Evolutionary conservation across 1,140 invertebrate genomes (phyloP), one percentile per base, ranked within the genome.

Genomic region (Lepidurus packardi): DNA sequence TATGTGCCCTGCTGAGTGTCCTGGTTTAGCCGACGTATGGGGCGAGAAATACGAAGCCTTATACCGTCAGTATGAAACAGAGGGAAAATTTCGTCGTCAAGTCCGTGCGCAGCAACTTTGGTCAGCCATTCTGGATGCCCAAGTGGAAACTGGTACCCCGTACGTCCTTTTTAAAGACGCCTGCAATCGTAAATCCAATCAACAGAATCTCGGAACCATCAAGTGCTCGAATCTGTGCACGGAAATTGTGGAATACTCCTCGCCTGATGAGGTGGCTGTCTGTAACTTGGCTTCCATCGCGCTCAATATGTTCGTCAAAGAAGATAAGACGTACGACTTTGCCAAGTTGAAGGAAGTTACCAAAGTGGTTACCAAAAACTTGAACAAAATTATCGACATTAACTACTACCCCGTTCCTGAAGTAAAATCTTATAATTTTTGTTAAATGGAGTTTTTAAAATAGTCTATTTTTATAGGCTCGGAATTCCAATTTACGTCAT

Each of bases 91-190:
- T 82, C 89, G 91, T 73, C 89, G 89, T 79, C 90, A 92, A 83
- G 89, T 99, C 3, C 89, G 90, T 81, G 98, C 98, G 0, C 93
- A 96, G 84, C 86, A 91, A 79, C 83, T 99, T 73, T 99, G 97
- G 97, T 93, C 92, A 82, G 93, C 95, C 25, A 97, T 99, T 79
- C 91, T 99, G 81, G 92, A 96, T 83, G 90, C 96, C 1, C 98
- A 99, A 88, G 94, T 98, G 6, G 98, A 99, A 89, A 99, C 97
- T 21, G 98, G 98, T 42, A 97, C 93, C 21, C 98, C 98, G 7
- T 99, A 97, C 84, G 98, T 99, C 94, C 85, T 96, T 0, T 99
- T 98, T 84, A 99, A 98, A 86, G 98, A 99, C 87, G 90, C 95
- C 16, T 99, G 97, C 83, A 99, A 99, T 84, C 86, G 92, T 9